These are phyloP conservation scores for Hippoglossus hippoglossus DNA, from an alignment of 2,797 vertebrate genomes.

Conservation along the genomic window DNA sequence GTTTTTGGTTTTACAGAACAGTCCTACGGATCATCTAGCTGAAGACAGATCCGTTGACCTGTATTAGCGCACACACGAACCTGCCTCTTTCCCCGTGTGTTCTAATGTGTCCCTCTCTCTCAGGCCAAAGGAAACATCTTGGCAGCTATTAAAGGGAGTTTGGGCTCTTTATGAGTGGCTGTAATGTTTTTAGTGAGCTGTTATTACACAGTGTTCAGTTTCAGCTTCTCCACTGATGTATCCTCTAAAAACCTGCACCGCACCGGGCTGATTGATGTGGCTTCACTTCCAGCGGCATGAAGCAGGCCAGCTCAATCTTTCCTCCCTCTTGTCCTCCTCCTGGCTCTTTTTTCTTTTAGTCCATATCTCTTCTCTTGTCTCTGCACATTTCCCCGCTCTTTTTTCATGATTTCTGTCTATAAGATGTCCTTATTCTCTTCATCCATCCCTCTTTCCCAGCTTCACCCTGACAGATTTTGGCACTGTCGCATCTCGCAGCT, in stretches of 20 bases:
- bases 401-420: slow-evolving; percentile 36
- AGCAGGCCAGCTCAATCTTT: slow-evolving; percentile 41
- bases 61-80: slow-evolving; percentile 51
- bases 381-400: slow-evolving; percentile 2
- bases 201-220: slow-evolving; percentile 80
- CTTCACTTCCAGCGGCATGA: slow-evolving; percentile 44
- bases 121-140: slow-evolving; percentile 78
- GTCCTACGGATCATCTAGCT: slow-evolving; percentile 58
- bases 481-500: slow-evolving; percentile 20
- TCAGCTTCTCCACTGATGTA: slow-evolving; percentile 73
- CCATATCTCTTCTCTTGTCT: slow-evolving; percentile 35
- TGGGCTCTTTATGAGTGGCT: slow-evolving; percentile 75
- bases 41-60: slow-evolving; percentile 71
- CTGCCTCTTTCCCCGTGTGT: slow-evolving; percentile 46
- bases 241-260: slow-evolving; percentile 69
- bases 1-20: slow-evolving; percentile 57
- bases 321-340: slow-evolving; percentile 17
- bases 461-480: slow-evolving; percentile 27
- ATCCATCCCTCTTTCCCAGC: slow-evolving; percentile 25
- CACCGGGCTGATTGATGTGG: slow-evolving; percentile 69
- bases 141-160: slow-evolving; percentile 76
- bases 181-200: slow-evolving; percentile 82
- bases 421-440: slow-evolving; percentile 36
- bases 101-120: slow-evolving; percentile 52
- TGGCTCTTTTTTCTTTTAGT: slow-evolving; percentile 13